Conservation (phyloP, 2,888 invertebrate genomes). For the Caenorhabditis sinica region DNA sequence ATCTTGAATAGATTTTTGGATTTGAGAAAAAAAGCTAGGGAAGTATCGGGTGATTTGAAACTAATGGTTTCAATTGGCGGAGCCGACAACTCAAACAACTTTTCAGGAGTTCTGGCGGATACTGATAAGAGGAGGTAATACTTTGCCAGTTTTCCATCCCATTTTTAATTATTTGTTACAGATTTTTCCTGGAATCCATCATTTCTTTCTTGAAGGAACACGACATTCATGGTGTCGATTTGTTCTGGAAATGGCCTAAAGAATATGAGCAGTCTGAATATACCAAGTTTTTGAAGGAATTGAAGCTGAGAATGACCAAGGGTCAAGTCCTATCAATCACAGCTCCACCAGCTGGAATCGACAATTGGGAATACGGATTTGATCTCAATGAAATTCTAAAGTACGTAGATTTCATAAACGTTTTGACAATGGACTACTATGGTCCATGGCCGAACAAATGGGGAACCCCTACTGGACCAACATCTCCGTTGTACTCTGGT, state of each 20-base stretch:
- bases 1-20: neutral
- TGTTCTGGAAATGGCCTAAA: slow-evolving; percentile 22
- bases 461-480: too few relatives aligned
- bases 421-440: too few relatives aligned
- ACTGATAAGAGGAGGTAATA: neutral
- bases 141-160: too few relatives aligned
- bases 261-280: neutral
- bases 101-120: neutral
- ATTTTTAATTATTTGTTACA: neutral
- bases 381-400: too few relatives aligned
- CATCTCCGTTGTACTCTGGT: too few relatives aligned
- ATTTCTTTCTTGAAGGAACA: neutral
- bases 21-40: neutral
- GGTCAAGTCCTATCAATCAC: too few relatives aligned
- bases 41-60: neutral
- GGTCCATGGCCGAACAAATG: too few relatives aligned
- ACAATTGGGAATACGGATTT: too few relatives aligned
- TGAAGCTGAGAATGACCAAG: neutral
- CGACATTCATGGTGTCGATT: slow-evolving; percentile 1
- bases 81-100: neutral
- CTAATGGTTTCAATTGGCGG: slow-evolving; percentile 30
- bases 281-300: neutral
- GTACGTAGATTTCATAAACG: too few relatives aligned
- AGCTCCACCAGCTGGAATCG: too few relatives aligned
- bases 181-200: neutral